Conservation (phyloP, 2,797 vertebrate genomes). For the Hylomyscus alleni region DNA sequence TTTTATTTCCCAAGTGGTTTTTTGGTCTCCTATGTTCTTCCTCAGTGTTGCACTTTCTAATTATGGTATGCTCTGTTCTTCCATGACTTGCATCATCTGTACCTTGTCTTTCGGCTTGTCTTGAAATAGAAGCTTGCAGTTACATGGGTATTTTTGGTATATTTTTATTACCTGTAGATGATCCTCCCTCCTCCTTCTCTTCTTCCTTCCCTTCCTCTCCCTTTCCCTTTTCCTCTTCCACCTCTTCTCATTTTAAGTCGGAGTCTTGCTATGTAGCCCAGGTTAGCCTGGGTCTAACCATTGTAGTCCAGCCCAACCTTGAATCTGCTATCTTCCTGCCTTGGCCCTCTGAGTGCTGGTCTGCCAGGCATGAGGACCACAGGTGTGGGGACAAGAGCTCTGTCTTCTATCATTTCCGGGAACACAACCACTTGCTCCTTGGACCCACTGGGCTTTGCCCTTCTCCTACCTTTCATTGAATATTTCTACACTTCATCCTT, state of each 20-base stretch:
- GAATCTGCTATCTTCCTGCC: background rate
- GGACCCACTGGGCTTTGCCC: background rate
- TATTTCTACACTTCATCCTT: background rate
- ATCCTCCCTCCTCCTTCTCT: background rate
- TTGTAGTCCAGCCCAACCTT: background rate
- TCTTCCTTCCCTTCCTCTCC: background rate
- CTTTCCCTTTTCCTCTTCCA: background rate
- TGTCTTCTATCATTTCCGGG: background rate
- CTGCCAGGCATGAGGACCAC: background rate
- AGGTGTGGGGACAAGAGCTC: background rate
- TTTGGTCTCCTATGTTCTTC: background rate
- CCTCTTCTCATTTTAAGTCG: background rate
- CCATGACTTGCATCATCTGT: background rate
- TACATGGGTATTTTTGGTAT: conserved; percentile 21
- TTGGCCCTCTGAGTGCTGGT: background rate
- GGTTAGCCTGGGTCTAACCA: background rate
- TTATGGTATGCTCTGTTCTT: background rate
- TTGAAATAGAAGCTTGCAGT: conserved; percentile 34
- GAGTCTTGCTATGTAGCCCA: background rate
- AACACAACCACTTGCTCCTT: background rate
- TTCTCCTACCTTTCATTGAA: background rate
- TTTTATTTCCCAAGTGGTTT: conserved; percentile 9
- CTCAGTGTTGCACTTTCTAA: background rate
- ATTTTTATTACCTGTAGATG: background rate
- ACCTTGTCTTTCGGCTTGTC: background rate